Evolutionary conservation across 2,113 vertebrate genomes (phyloP), one percentile per base, ranked within the genome.

Genomic region (Nansenia antarctica): DNA sequence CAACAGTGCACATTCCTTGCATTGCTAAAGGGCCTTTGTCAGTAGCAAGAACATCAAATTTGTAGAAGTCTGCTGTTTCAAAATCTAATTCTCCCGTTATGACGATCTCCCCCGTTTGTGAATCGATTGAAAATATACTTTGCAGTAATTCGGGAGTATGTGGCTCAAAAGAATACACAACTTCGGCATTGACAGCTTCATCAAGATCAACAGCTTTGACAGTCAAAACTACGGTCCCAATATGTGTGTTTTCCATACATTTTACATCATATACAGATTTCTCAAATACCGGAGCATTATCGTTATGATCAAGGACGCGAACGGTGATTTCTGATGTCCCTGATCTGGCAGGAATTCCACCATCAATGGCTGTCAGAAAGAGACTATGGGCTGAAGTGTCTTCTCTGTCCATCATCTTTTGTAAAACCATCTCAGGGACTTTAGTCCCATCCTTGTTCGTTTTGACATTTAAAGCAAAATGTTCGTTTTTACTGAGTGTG

Each of bases 201-300:
- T 92, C 90, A 15, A 81, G 52, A 27, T 92, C 90, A 11, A 74
- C 82, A 9, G 90, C 89, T 70, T 94, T 94, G 20, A 96, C 62
- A 5, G 80, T 85, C 1, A 89, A 74, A 14, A 96, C 80, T 1
- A 87, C 55, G 3, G 84, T 93, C 8, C 91, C 93, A 58, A 75
- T 34, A 0, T 71, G 69, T 12, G 84, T 79, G 0, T 95, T 94
- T 81, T 96, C 96, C 3, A 68, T 78, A 2, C 95, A 66, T 22
- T 84, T 82, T 0, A 93, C 83, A 66, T 93, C 94, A 79, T 95
- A 96, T 0, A 87, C 37, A 0, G 87, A 37, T 15, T 86, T 87
- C 34, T 91, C 79, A 47, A 95, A 98, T 30, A 90, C 83, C 0
- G 96, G 95, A 2, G 92, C 86, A 11, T 98, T 96, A 76, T 98